A percentile compares a stretch with the other conserved stretches of the same genome.
Conservation (phyloP, 2,888 invertebrate species). For the Rosalia funebris region DNA sequence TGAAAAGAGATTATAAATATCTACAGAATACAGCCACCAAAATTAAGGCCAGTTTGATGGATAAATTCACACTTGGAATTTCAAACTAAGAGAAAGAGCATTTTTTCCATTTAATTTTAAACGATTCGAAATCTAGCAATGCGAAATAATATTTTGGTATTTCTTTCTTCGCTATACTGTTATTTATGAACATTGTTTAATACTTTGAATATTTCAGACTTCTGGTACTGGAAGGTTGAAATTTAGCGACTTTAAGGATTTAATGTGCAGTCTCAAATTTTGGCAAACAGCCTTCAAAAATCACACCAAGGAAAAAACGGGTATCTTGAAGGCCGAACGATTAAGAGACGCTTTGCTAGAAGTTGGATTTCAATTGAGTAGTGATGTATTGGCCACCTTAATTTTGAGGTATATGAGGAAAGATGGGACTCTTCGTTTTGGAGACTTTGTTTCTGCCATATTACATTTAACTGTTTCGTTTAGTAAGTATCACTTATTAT, state of each 20-base stretch:
- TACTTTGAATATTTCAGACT: conserved; percentile 72
- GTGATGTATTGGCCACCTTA: conserved; percentile 83
- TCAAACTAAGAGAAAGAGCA: too few relatives aligned
- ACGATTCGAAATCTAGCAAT: too few relatives aligned
- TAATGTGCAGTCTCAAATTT: conserved; percentile 89
- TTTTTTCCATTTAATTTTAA: too few relatives aligned
- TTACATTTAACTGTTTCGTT: conserved; percentile 89
- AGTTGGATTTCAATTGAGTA: conserved; percentile 88
- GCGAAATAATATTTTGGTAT: too few relatives aligned
- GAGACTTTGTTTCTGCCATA: conserved; percentile 91
- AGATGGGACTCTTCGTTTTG: conserved; percentile 90
- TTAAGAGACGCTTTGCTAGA: conserved; percentile 85
- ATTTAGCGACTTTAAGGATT: conserved; percentile 87
- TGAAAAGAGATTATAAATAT: too few relatives aligned
- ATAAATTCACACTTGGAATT: too few relatives aligned
- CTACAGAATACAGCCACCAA: too few relatives aligned
- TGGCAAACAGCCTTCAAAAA: conserved; percentile 93
- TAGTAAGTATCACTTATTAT: conserved; percentile 74
- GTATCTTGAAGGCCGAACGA: conserved; percentile 87
- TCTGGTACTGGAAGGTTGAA: conserved; percentile 83
- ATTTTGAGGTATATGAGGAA: conserved; percentile 91
- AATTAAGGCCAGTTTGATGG: too few relatives aligned
- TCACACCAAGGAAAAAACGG: conserved; percentile 91
- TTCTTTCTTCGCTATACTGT: too few relatives aligned
- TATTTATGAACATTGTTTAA: too few relatives aligned